These are phyloP conservation scores for Sinodicranocentrus sp. DNA, from an alignment of 2,888 invertebrate genomes.

Conservation along the genomic window DNA sequence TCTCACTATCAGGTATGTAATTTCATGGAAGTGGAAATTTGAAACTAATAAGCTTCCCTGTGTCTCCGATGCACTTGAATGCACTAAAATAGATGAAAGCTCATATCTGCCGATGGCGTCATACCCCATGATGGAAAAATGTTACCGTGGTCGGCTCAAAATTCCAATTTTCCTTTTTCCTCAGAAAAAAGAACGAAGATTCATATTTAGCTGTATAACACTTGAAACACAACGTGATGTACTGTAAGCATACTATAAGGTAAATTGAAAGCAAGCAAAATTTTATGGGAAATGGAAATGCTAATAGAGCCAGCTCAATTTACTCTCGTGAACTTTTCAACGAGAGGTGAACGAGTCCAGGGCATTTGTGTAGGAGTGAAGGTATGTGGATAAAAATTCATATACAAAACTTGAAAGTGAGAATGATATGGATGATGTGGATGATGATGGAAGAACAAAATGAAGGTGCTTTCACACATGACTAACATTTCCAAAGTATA, in stretches of 20 bases:
- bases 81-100: slow-evolving; percentile 17
- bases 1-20: background rate
- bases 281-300: slow-evolving; percentile 56
- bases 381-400: too few relatives aligned
- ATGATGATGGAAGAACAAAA: too few relatives aligned
- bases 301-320: slow-evolving; percentile 44
- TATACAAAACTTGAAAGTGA: too few relatives aligned
- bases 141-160: too few relatives aligned
- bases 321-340: background rate
- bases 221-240: slow-evolving; percentile 17
- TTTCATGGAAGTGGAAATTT: slow-evolving; percentile 32
- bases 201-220: slow-evolving; percentile 36
- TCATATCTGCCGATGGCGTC: background rate
- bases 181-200: slow-evolving; percentile 2
- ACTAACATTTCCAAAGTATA: too few relatives aligned
- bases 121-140: slow-evolving; percentile 1
- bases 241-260: background rate
- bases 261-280: slow-evolving; percentile 31
- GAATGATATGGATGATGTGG: too few relatives aligned
- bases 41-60: slow-evolving; percentile 36
- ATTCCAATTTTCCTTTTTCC: slow-evolving; percentile 44
- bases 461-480: too few relatives aligned
- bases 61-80: slow-evolving; percentile 26
- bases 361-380: too few relatives aligned
- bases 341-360: too few relatives aligned